phyloP scores from a whole-genome alignment of 2,888 invertebrate genomes.

The Polia nebulosa region DNA sequence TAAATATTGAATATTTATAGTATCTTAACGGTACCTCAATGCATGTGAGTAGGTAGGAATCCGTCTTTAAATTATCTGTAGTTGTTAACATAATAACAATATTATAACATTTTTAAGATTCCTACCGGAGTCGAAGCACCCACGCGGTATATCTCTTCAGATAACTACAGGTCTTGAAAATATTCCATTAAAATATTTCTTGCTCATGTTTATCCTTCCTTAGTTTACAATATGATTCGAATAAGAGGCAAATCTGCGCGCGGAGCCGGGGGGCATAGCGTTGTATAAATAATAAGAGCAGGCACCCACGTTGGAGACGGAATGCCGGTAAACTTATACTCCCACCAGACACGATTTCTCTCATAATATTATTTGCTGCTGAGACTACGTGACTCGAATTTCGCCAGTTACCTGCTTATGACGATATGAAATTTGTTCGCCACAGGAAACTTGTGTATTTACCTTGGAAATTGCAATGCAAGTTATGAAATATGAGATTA shows the following conservation, averaged over 20 bases:
- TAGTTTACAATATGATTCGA: conserved; percentile 32
- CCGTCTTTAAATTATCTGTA: neutral
- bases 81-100: neutral
- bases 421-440: conserved; percentile 83
- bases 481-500: conserved; percentile 70
- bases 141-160: neutral
- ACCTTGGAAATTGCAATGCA: conserved; percentile 78
- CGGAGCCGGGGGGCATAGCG: conserved; percentile 39
- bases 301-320: conserved; percentile 65
- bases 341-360: conserved; percentile 82
- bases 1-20: neutral
- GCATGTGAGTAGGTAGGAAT: neutral
- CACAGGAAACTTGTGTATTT: conserved; percentile 81
- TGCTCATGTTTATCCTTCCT: conserved; percentile 6
- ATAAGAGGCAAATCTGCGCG: conserved; percentile 43
- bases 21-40: neutral
- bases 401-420: conserved; percentile 79
- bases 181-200: conserved; percentile 7
- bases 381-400: conserved; percentile 82
- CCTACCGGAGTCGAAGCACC: neutral
- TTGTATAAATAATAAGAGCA: conserved; percentile 61
- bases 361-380: conserved; percentile 87
- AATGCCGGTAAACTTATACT: conserved; percentile 79
- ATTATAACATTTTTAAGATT: neutral
- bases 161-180: conserved; percentile 7